Evolutionary conservation across 2,888 invertebrate species (phyloP).

Genomic region (Eledona agricola): DNA sequence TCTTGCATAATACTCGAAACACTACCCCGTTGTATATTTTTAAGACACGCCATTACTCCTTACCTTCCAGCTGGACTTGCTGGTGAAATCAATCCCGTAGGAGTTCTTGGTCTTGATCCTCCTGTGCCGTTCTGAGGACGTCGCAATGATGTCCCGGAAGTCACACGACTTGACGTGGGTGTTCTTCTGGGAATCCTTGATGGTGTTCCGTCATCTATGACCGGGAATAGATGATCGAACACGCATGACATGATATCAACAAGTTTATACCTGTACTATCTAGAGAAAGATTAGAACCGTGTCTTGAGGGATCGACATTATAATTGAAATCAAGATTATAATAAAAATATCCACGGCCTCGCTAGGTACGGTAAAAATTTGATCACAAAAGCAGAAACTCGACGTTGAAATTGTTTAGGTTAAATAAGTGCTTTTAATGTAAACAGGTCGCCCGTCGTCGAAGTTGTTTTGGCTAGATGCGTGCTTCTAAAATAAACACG

Average conservation of each 20-base stretch:
- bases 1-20: too few relatives aligned
- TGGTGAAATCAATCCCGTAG: conserved; percentile 80
- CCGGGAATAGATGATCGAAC: conserved; percentile 2
- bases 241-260: background rate
- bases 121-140: conserved; percentile 64
- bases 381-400: too few relatives aligned
- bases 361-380: too few relatives aligned
- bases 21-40: too few relatives aligned
- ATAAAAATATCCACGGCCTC: too few relatives aligned
- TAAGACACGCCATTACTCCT: too few relatives aligned
- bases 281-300: conserved; percentile 90
- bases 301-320: conserved; percentile 92
- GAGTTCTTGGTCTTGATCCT: conserved; percentile 72
- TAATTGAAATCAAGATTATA: too few relatives aligned
- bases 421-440: too few relatives aligned
- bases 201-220: conserved; percentile 78
- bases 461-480: too few relatives aligned
- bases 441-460: too few relatives aligned
- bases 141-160: conserved; percentile 66
- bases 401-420: too few relatives aligned
- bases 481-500: too few relatives aligned
- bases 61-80: conserved; percentile 78
- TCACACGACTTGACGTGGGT: conserved; percentile 64
- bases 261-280: conserved; percentile 79
- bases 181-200: conserved; percentile 84